Base-by-base conservation (phyloP, 1,140 invertebrate genomes). In the Amyelois transitella region DNA sequence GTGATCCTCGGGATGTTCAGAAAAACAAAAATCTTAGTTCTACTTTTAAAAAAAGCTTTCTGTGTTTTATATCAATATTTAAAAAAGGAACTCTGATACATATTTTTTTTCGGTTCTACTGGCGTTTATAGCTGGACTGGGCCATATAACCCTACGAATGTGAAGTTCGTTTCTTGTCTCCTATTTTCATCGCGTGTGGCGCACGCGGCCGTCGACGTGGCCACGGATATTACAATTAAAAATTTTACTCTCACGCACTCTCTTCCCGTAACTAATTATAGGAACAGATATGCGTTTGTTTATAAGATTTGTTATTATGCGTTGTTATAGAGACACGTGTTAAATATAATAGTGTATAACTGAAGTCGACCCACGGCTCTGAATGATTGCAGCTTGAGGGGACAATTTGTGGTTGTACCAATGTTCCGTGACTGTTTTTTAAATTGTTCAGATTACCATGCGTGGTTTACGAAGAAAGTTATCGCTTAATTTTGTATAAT, bases 171-270 rank as follows among this genome's bases (percentile, higher is more conserved):
- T 62, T 53, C 55, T 57, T 64, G 48, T 59, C n/a, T n/a, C n/a
- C n/a, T n/a, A n/a, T n/a, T n/a, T n/a, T n/a, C n/a, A n/a, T n/a
- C 62, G 77, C 74, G 73, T 81, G 76, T 64, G 69, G 66, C 69
- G 73, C 64, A 64, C 53, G 66, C 67, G 68, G 64, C 60, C 51
- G 55, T 38, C 17, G n/a, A 12, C 18, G 54, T 47, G 51, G 53
- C 54, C 66, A 69, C 69, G 57, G 64, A 57, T 74, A 72, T 73
- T 66, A 79, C 69, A 75, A 74, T 74, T 71, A 75, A 75, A 77
- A 64, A 66, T 69, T 70, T 80, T 75, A 71, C 72, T 78, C 70
- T 75, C 68, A 75, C 73, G 64, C 69, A 68, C 64, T 80, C 76
- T 74, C 69, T 69, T 77, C 57, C 62, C 56, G 54, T 47, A 49